Conservation (phyloP, 1,140 invertebrate species). For the Elymnias hypermnestra region DNA sequence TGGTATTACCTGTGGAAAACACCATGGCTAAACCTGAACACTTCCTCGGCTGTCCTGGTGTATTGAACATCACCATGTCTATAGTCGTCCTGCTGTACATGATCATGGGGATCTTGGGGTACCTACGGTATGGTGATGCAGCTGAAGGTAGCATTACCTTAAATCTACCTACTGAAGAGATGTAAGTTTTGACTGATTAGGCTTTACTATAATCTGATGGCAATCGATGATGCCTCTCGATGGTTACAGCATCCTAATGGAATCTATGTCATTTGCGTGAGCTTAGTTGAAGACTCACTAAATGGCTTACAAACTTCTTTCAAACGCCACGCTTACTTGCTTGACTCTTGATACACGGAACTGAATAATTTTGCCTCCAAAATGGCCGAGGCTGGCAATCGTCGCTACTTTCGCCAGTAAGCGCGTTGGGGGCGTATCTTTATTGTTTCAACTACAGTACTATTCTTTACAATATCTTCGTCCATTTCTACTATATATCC, state of each 20-base stretch:
- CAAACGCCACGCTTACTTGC: neutral
- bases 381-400: too few relatives aligned
- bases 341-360: too few relatives aligned
- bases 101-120: slow-evolving; percentile 90
- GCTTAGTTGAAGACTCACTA: too few relatives aligned
- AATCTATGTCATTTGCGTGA: neutral
- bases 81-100: slow-evolving; percentile 86
- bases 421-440: too few relatives aligned
- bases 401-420: too few relatives aligned
- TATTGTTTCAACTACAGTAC: too few relatives aligned
- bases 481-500: too few relatives aligned
- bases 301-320: too few relatives aligned
- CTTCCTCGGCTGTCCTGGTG: slow-evolving; percentile 89
- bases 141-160: slow-evolving; percentile 84
- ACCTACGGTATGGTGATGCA: slow-evolving; percentile 84
- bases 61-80: slow-evolving; percentile 90
- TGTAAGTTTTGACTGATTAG: slow-evolving; percentile 74
- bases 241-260: too few relatives aligned
- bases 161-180: slow-evolving; percentile 79
- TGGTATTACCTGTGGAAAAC: slow-evolving; percentile 92
- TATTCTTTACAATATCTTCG: too few relatives aligned
- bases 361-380: too few relatives aligned
- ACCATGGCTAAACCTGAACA: slow-evolving; percentile 88
- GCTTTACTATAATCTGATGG: neutral
- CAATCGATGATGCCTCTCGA: neutral